Percentiles rank a stretch among this genome's conserved stretches.
Conservation (phyloP, 2,888 invertebrate genomes). For the Tinea pellionella region DNA sequence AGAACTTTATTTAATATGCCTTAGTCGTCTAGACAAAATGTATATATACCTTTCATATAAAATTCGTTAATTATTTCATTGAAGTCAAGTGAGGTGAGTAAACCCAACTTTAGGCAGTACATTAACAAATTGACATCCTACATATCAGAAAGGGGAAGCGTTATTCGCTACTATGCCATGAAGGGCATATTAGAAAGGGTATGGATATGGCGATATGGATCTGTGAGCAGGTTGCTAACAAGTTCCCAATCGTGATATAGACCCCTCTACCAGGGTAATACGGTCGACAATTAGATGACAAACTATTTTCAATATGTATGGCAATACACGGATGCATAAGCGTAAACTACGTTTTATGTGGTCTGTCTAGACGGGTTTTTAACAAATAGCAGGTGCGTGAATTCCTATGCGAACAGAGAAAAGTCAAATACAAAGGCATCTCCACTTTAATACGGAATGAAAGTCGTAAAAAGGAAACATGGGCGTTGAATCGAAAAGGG, state of each 20-base stretch:
- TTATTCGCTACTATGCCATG: background rate
- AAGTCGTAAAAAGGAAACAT: slow-evolving; percentile 18
- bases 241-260: background rate
- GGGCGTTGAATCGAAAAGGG: slow-evolving; percentile 14
- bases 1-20: slow-evolving; percentile 4
- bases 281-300: slow-evolving; percentile 30
- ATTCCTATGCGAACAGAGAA: slow-evolving; percentile 19
- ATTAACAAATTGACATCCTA: too few relatives aligned
- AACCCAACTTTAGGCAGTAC: too few relatives aligned
- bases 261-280: slow-evolving; percentile 19
- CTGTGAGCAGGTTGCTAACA: background rate
- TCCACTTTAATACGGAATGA: slow-evolving; percentile 13
- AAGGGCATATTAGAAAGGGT: background rate
- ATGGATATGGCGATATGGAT: background rate
- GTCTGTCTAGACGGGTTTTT: slow-evolving; percentile 57
- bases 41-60: background rate
- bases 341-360: slow-evolving; percentile 27
- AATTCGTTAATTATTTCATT: background rate
- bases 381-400: slow-evolving; percentile 34
- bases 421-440: slow-evolving; percentile 16
- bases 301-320: background rate
- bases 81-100: too few relatives aligned
- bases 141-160: background rate
- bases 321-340: slow-evolving; percentile 25
- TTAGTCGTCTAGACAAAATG: slow-evolving; percentile 2